Base-by-base conservation (phyloP, 2,888 invertebrate species). In the Cremastinae sp. region DNA sequence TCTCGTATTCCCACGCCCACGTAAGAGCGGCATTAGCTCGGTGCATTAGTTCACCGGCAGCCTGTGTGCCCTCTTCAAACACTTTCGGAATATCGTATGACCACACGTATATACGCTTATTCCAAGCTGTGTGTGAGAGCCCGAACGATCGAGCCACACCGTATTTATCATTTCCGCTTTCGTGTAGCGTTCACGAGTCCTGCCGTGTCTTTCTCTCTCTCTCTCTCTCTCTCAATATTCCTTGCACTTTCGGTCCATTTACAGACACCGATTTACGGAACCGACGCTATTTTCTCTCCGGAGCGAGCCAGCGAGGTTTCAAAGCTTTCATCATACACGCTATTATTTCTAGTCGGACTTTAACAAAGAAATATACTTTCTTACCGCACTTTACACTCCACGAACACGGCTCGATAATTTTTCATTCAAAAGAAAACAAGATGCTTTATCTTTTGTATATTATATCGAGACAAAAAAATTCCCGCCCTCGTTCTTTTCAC, bases 1-100 rank as follows among this genome's bases (percentile, higher is more conserved):
- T 43, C 53, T 53, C 41, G 58, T 41, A 75, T 71, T 71, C 72
- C 75, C 74, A 71, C 72, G 71, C 72, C 75, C 53, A 53, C 72
- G 38, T 18, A 54, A 12, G 14, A 54, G 54, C 28, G 28, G 28
- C 22, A 28, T 51, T 43, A 70, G 62, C 53, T 20, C 49, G 45
- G 70, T 53, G 64, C 71, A 56, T 71, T 71, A 47, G 54, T 34
- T 62, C 43, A n/a, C n/a, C n/a, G n/a, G n/a, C n/a, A 9, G n/a
- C 36, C 54, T 20, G 36, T 20, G 34, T 16, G 38, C 47, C 56
- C 38, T 62, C 22, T 12, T 1, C 38, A 38, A 38, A 51, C 20
- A 51, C 14, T 14, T 51, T 64, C 22, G 38, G 38, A 64, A 38
- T 51, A 64, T 36, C 36, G 8, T 36, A 12, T 16, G 4, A 62